Conservation (phyloP, 1,140 invertebrate species). For the Zaprionus inermis region DNA sequence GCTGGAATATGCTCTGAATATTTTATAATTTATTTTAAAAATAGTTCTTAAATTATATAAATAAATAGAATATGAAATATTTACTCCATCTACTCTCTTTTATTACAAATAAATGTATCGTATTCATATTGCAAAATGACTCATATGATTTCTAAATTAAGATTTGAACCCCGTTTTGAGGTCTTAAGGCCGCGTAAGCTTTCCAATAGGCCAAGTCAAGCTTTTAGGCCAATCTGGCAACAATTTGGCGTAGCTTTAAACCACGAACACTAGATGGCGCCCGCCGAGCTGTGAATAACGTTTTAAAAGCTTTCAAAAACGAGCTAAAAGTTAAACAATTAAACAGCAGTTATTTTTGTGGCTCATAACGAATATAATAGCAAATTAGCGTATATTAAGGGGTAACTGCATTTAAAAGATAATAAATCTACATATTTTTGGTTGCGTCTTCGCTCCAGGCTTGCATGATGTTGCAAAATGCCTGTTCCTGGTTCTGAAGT, state of each 20-base stretch:
- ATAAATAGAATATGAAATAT: neutral
- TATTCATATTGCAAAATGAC: neutral
- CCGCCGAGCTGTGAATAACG: constrained; percentile 1
- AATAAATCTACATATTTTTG: neutral
- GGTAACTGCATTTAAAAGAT: neutral
- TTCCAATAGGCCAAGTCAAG: neutral
- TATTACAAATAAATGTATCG: neutral
- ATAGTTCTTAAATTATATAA: neutral
- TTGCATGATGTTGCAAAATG: neutral
- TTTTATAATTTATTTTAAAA: neutral
- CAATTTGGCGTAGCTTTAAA: constrained; percentile 34
- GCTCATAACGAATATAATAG: constrained; percentile 27
- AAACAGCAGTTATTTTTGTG: constrained; percentile 31
- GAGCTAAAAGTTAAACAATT: constrained; percentile 50
- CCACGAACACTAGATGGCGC: constrained; percentile 53
- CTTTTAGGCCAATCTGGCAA: constrained; percentile 33
- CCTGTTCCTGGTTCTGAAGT: neutral
- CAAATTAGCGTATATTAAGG: neutral
- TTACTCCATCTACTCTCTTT: neutral
- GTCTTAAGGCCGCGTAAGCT: neutral
- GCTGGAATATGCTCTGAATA: neutral
- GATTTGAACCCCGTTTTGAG: neutral
- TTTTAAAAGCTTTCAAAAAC: neutral
- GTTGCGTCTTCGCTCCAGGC: neutral
- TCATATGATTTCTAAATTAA: neutral